Evolutionary conservation across 2,888 invertebrate genomes (phyloP), one percentile per base, ranked within the genome.

Genomic region (Pandemis corylana): DNA sequence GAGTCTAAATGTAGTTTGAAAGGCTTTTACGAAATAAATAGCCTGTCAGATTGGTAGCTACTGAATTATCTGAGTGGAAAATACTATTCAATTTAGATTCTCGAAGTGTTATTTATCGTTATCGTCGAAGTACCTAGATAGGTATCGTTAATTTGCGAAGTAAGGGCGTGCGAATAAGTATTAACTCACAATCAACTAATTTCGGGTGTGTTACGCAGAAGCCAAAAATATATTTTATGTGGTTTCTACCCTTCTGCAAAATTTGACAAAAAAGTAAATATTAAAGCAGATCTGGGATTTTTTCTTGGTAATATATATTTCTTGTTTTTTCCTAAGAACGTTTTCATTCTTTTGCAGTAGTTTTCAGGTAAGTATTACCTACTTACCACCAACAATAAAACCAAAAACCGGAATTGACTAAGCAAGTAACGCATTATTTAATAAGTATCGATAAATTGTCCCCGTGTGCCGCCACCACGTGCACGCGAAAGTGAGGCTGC

Each of bases 331-430:
- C 28, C 5, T 10, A 12, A 51, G 36, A 41, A 56, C 13, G 20
- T 59, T 59, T 12, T 15, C 20, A 66, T 61, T 44, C 9, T 59
- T 49, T 73, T 46, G 20, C 72, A 73, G 64, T 68, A 73, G 46
- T 36, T 56, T 59, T 51, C 20, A 65, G 59, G 28, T 64, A 69
- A 2, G 28, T 36, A 36, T 36, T 36, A 36, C 28, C n/a, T 61
- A 36, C 64, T 36, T 41, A 51, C 53, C 69, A 46, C 10, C 36
- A 15, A 46, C 15, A 69, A 62, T 12, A 44, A 51, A 69, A 44
- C 15, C 56, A 36, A 46, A 59, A 65, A n/a, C 49, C 46, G 69
- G 74, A 74, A 74, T 74, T 74, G 69, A 70, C 49, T 51, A n/a
- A 61, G 46, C 49, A 41, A 70, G 74, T 66, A 51, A 63, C 65